Evolutionary conservation across 2,888 invertebrate genomes (phyloP).

Genomic region (Dysmachus trigonus): DNA sequence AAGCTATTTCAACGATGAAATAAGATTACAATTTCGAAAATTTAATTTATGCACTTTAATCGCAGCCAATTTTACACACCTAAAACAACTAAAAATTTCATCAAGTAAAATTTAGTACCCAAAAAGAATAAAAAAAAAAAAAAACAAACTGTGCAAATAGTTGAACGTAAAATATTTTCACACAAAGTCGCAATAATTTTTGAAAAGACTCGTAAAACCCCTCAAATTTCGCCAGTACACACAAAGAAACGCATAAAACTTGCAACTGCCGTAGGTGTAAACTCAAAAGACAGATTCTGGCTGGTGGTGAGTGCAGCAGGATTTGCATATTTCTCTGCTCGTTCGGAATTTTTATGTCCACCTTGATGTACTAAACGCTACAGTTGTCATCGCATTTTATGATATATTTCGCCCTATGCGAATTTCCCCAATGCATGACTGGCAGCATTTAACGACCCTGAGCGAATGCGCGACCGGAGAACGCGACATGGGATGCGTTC

Average conservation of each 20-base stretch:
- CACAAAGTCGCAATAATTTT: conserved; percentile 29
- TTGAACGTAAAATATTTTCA: background rate
- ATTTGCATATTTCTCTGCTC: conserved; percentile 11
- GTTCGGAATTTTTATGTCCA: conserved; percentile 11
- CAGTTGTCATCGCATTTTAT: conserved; percentile 33
- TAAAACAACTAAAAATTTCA: background rate
- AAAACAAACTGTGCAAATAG: background rate
- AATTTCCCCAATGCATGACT: conserved; percentile 10
- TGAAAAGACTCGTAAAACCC: conserved; percentile 14
- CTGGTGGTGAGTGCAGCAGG: background rate
- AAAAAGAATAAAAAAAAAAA: background rate
- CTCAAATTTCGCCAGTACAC: background rate
- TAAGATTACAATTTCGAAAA: background rate
- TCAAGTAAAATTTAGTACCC: background rate
- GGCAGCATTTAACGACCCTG: conserved; percentile 7
- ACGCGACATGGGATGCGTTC: conserved; percentile 10
- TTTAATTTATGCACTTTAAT: background rate
- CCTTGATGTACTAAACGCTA: conserved; percentile 22
- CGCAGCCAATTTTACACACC: background rate
- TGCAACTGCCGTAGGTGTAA: background rate
- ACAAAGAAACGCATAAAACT: background rate
- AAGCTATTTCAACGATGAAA: background rate
- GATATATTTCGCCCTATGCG: conserved; percentile 10
- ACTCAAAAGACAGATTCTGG: conserved; percentile 2
- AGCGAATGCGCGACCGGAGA: background rate